These are phyloP conservation scores for Tupaia chinensis DNA, from an alignment of 2,113 vertebrate species.

Conservation along the genomic window DNA sequence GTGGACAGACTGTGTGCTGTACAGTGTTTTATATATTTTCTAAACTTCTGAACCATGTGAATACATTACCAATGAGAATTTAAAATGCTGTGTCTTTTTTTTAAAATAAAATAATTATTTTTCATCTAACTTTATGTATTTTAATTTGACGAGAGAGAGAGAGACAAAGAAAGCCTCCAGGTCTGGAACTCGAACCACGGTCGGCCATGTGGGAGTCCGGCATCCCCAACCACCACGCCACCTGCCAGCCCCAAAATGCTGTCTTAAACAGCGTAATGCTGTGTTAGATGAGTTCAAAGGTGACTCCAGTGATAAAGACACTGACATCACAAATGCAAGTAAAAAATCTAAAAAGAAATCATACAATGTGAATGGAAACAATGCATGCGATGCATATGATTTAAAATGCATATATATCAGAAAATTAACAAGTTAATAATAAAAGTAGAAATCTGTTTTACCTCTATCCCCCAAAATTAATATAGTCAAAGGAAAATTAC, in stretches of 20 bases:
- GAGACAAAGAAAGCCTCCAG: no score
- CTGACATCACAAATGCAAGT: background rate
- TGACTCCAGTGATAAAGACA: background rate
- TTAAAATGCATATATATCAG: background rate
- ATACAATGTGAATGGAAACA: slow-evolving; percentile 19
- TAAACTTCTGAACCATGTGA: background rate
- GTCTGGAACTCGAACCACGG: no score
- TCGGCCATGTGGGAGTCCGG: no score
- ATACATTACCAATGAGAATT: background rate
- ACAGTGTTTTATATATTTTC: background rate
- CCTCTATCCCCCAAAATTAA: background rate
- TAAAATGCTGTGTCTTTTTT: background rate
- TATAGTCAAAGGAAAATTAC: background rate
- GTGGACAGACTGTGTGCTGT: background rate
- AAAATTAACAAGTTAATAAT: slow-evolving; percentile 6
- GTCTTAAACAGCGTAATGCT: background rate
- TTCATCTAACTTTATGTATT: no score
- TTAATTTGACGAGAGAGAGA: no score
- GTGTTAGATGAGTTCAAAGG: background rate
- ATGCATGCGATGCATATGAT: background rate
- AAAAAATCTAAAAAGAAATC: background rate
- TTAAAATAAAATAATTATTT: no score
- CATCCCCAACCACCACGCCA: no score
- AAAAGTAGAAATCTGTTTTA: background rate
- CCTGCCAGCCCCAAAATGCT: no score